Base-by-base conservation (phyloP, 2,797 vertebrate species). In the Xenops minutus region DNA sequence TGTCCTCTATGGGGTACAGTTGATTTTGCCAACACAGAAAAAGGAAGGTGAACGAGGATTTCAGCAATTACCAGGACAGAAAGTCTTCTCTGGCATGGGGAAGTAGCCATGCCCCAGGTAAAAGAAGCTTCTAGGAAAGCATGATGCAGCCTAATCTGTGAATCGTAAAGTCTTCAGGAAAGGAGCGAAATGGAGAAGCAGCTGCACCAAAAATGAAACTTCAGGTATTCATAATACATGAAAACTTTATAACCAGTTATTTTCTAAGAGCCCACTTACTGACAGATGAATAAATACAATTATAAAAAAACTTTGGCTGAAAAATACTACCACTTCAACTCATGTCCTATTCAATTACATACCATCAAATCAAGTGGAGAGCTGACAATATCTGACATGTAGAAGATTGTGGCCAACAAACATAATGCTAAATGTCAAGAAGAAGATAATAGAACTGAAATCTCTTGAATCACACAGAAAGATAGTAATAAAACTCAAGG, bases 1-100 rank as follows among this genome's bases (percentile, higher is more conserved):
- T 67, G 19, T 43, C 39, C 44, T 63, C 5, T 1, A 10, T 2
- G 1, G 37, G 6, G 44, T 44, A 36, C 7, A 54, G 4, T 0
- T 36, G n/a, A 14, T 62, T 68, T 59, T 83, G 19, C 48, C 37
- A 64, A 56, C 26, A 32, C 14, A 56, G 30, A 6, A 15, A 58
- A 39, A 69, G 17, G 13, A 62, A 62, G 13, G 11, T 61, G 12
- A 37, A 37, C 11, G 24, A 56, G 11, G 0, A 23, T 44, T 84
- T 20, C 17, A 77, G 36, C 7, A 14, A 30, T 8, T 52, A 30
- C 10, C 8, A 56, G 58, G 37, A 36, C 37, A 73, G 11, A 6
- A 77, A 48, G 14, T 52, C 10, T 23, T 76, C 43, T 10, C 14
- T 64, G 37, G 12, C 29, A 21, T 14, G 48, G 20, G 15, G 14